These are phyloP conservation scores for Ciconia maguari DNA, from an alignment of 2,113 vertebrate species.

Conservation along the genomic window DNA sequence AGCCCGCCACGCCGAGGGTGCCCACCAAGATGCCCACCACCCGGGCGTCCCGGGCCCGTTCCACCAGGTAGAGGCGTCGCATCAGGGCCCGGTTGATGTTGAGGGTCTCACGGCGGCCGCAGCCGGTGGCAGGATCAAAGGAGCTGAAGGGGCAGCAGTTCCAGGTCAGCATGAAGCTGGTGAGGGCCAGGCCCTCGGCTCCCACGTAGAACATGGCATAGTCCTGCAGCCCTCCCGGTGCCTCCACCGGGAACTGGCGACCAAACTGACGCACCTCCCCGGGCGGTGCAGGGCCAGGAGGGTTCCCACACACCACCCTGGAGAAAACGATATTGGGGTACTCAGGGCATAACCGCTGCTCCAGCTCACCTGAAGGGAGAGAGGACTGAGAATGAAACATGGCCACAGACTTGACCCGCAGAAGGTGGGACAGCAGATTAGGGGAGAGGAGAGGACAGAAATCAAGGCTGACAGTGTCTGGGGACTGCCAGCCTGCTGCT, in stretches of 20 bases:
- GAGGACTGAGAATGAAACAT: not conserved
- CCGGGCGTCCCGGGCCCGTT: slow-evolving; percentile 86
- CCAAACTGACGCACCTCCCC: slow-evolving; percentile 77
- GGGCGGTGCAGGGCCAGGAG: rapidly evolving
- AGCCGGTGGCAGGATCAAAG: slow-evolving; percentile 80
- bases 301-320: slow-evolving; percentile 63
- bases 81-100: slow-evolving; percentile 82
- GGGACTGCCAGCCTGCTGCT: not conserved
- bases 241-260: slow-evolving; percentile 71
- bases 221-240: slow-evolving; percentile 65
- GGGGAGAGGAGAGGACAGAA: not conserved
- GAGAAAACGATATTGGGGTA: slow-evolving; percentile 83
- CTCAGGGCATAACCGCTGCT: slow-evolving; percentile 46
- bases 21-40: slow-evolving; percentile 93
- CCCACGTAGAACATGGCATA: slow-evolving; percentile 89
- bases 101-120: slow-evolving; percentile 75
- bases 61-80: slow-evolving; percentile 90
- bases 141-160: slow-evolving; percentile 84
- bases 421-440: not conserved
- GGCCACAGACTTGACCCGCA: not conserved
- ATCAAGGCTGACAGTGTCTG: not conserved
- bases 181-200: slow-evolving; percentile 80
- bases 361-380: slow-evolving; percentile 72
- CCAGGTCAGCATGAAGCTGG: slow-evolving; percentile 94
- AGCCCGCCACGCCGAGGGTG: slow-evolving; percentile 85